These are phyloP conservation scores for Ceratina japonica DNA, from an alignment of 1,140 invertebrate genomes.

Conservation along the genomic window DNA sequence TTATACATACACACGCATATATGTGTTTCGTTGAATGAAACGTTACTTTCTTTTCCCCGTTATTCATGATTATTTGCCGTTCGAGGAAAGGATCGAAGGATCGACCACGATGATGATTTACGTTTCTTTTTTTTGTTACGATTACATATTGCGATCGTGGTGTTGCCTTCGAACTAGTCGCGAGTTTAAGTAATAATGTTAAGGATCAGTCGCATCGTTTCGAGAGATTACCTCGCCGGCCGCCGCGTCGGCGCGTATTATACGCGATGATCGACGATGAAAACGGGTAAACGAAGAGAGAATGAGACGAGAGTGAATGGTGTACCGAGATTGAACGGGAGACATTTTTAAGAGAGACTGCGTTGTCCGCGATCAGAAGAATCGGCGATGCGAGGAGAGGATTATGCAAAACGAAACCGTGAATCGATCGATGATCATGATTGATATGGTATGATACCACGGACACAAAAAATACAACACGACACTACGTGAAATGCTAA, in stretches of 20 bases:
- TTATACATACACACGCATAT: neutral
- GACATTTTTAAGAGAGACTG: neutral
- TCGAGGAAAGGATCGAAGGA: constrained; percentile 27
- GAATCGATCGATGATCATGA: constrained; percentile 24
- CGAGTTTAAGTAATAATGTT: constrained; percentile 43
- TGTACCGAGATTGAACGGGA: constrained; percentile 9
- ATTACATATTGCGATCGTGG: constrained; percentile 32
- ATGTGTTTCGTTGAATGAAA: constrained; percentile 35
- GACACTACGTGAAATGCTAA: constrained; percentile 56
- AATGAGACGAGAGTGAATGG: constrained; percentile 29
- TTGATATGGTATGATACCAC: neutral
- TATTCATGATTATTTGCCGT: constrained; percentile 40
- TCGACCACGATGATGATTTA: constrained; percentile 19
- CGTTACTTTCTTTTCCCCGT: constrained; percentile 10
- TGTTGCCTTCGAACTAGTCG: constrained; percentile 61
- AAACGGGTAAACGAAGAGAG: constrained; percentile 7
- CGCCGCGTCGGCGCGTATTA: neutral
- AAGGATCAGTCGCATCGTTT: constrained; percentile 6
- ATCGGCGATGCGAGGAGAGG: constrained; percentile 1
- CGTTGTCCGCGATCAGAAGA: constrained; percentile 12
- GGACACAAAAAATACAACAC: constrained; percentile 2
- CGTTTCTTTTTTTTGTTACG: neutral
- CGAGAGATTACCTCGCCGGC: neutral
- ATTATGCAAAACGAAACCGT: neutral
- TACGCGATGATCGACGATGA: constrained; percentile 9